phyloP scores from a whole-genome alignment of 2,888 invertebrate species.

The Chrysolina haemoptera region DNA sequence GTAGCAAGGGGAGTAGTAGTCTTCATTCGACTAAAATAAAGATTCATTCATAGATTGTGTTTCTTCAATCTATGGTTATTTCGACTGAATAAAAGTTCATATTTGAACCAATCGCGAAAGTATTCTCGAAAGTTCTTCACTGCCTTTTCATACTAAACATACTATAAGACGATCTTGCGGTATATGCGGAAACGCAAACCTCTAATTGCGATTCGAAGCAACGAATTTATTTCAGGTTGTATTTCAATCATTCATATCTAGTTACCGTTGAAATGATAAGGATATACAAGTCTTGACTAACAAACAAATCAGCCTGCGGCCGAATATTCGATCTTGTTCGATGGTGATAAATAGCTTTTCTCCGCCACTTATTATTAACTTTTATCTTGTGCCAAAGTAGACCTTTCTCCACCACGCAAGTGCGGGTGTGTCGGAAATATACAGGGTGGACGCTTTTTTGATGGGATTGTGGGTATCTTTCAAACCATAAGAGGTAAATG shows the following conservation, averaged over 20 bases:
- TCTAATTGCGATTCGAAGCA: constrained; percentile 10
- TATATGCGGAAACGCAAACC: constrained; percentile 13
- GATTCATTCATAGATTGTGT: no score
- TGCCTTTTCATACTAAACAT: neutral
- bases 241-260: constrained; percentile 35
- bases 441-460: neutral
- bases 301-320: constrained; percentile 32
- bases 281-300: constrained; percentile 45
- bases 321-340: constrained; percentile 39
- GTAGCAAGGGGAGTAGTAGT: no score
- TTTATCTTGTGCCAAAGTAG: constrained; percentile 50
- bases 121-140: no score
- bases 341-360: constrained; percentile 47
- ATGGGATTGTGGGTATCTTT: no score
- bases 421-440: constrained; percentile 35
- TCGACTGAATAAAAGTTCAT: no score
- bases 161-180: neutral
- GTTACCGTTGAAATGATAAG: constrained; percentile 50
- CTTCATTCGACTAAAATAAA: no score
- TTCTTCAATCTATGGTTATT: no score
- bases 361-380: constrained; percentile 46
- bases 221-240: constrained; percentile 15
- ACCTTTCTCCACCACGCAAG: constrained; percentile 42
- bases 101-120: no score
- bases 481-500: no score